phyloP scores from a whole-genome alignment of 1,140 invertebrate species.

The Drosophila nasuta region DNA sequence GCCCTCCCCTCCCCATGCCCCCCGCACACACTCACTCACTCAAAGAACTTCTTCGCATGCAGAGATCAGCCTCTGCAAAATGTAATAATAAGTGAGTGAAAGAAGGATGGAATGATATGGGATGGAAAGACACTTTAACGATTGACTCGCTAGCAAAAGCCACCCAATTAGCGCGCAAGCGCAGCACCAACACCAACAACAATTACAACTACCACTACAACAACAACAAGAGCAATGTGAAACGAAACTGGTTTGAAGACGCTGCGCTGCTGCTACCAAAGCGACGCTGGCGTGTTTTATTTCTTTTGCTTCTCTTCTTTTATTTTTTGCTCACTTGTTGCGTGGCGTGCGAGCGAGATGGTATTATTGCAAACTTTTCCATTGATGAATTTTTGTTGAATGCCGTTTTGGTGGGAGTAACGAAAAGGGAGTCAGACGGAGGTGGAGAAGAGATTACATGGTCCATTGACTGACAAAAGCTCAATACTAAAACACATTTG shows the following conservation, averaged over 20 bases:
- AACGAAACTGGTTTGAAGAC: constrained; percentile 76
- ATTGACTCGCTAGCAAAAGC: constrained; percentile 42
- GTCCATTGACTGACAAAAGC: constrained; percentile 33
- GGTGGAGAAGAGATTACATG: background rate
- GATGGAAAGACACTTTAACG: constrained; percentile 14
- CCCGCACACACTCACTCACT: background rate
- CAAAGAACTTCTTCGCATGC: constrained; percentile 38
- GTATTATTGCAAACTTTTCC: constrained; percentile 77
- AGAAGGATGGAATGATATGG: background rate
- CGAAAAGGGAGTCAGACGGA: background rate
- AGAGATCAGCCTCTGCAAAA: constrained; percentile 5
- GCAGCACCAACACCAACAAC: constrained; percentile 53
- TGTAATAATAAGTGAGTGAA: background rate
- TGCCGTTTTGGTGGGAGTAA: background rate
- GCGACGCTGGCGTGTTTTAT: constrained; percentile 14
- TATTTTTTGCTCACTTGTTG: constrained; percentile 53
- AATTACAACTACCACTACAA: constrained; percentile 29
- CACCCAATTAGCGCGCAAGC: constrained; percentile 70
- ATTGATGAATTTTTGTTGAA: constrained; percentile 71
- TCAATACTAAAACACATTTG: background rate
- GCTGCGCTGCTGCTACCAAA: constrained; percentile 35
- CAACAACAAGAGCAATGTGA: constrained; percentile 34
- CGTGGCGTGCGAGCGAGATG: constrained; percentile 55
- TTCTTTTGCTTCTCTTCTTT: constrained; percentile 5
- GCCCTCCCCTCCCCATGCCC: background rate